Base-by-base conservation (phyloP, 1,140 invertebrate genomes). In the Palaemon carinicauda region DNA sequence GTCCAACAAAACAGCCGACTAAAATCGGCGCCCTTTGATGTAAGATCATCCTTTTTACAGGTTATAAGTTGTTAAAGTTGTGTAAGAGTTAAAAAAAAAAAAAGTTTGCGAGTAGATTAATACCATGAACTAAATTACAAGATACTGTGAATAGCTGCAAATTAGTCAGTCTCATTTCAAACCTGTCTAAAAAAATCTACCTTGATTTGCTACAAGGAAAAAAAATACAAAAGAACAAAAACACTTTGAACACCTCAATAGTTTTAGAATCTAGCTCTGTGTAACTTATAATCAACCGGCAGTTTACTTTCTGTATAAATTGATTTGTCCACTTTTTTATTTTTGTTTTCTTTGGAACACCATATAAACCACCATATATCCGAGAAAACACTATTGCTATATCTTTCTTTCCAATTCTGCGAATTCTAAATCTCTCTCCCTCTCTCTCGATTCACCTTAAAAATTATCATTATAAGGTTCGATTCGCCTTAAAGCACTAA, bases 301-400 rank as follows among this genome's bases (percentile, higher is more conserved):
- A 31, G 29, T n/a, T 69, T 27, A 69, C n/a, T 69, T 69, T 69
- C 15, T 69, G 12, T 24, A 69, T 69, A 24, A 12, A 27, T 69
- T 69, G 15, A 27, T 69, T 69, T 24, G 12, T 77, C 15, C 56
- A 33, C 27, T 60, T 15, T 50, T 51, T 21, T 27, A 77, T 85
- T 41, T 52, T 17, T 15, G 51, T 65, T 85, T 71, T 85, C 82
- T 85, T 85, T 85, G 74, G 82, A 71, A 79, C 74, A 85, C 71
- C 71, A 69, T 71, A 71, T 56, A 24, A 31, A 79, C 75, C 19
- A 78, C 51, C 41, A 41, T 77, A 19, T n/a, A 52, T 56, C 53
- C 82, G 50, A 78, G 77, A 56, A 29, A 80, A 60, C 53, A 80
- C 78, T 60, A 60, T 80, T 29, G 21, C 53, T 51, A 69, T 33